Evolutionary conservation across 2,888 invertebrate species (phyloP), one percentile per base, ranked within the genome.

Genomic region (Cerastoderma edule): DNA sequence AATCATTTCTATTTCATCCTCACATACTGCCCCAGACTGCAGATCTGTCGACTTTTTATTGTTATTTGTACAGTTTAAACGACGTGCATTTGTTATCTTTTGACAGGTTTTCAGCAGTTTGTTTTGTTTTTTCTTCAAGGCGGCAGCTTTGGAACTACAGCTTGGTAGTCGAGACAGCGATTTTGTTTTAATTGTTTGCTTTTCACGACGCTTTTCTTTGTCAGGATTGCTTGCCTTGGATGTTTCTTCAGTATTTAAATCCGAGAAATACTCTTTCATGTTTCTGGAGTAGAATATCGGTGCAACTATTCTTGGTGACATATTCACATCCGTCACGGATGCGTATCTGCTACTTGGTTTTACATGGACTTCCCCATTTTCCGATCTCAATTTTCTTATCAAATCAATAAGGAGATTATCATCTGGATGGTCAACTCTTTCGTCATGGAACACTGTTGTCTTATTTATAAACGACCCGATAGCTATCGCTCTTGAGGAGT

Each of bases 101-200:
- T n/a, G 60, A 39, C 60, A 60, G 4, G 60, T 60, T 60, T 60
- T 60, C 60, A 60, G 13, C 22, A 60, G 24, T 16, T 35, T 39
- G 8, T 60, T 60, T 33, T 60, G 60, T 13, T 60, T 60, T 13
- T 60, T 60, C 24, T 60, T 60, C 39, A 60, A 28, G 0, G 60
- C 60, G 19, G 32, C 60, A 24, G 33, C 60, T 39, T 60, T 60
- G 2, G 60, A 60, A 60, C 33, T 60, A n/a, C 39, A 39, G n/a
- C 60, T 33, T 22, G 32, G 32, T 19, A 39, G 16, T 24, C 39
- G 35, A 8, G 35, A 22, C 39, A 39, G 27, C 5, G 10, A 50
- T 50, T 50, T 50, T n/a, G 39, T 27, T 24, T 33, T 22, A 19
- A 16, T 24, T 3, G 2, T 13, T 10, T 8, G 1, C 16, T 27